Evolutionary conservation across 2,797 vertebrate genomes (phyloP).

Genomic region (Pagetopsis macropterus): DNA sequence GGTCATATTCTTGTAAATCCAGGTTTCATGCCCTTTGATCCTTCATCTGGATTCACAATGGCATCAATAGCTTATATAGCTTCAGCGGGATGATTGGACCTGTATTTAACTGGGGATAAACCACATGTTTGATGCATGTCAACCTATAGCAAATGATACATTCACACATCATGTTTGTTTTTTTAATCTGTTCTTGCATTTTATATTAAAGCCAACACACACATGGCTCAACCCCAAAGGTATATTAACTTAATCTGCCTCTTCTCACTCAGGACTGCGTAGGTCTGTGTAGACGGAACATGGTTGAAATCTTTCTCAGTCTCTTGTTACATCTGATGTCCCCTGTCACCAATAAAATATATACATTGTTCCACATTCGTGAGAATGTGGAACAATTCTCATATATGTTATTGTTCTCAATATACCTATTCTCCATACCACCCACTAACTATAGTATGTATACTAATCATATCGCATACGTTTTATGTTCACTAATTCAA

Average conservation of each 20-base stretch:
- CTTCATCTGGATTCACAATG: slow-evolving; percentile 41
- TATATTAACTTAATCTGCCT: neutral
- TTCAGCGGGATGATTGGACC: slow-evolving; percentile 30
- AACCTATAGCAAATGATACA: neutral
- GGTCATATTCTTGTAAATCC: slow-evolving; percentile 57
- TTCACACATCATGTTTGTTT: neutral
- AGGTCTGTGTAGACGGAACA: neutral
- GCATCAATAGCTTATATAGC: slow-evolving; percentile 19
- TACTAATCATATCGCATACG: neutral
- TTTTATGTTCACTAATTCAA: neutral
- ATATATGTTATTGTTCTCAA: neutral
- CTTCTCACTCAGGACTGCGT: neutral
- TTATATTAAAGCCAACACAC: neutral
- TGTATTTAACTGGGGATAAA: slow-evolving; percentile 27
- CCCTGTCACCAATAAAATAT: neutral
- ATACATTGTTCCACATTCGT: no score
- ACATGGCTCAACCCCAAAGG: neutral
- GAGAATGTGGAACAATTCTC: neutral
- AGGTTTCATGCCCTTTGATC: slow-evolving; percentile 56
- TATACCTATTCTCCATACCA: neutral
- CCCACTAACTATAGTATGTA: neutral
- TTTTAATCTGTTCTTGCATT: neutral
- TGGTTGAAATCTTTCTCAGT: slow-evolving; percentile 9
- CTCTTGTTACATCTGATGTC: neutral
- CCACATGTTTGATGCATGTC: slow-evolving; percentile 16